Conservation (phyloP, 2,797 vertebrate genomes). For the Girardinus metallicus region DNA sequence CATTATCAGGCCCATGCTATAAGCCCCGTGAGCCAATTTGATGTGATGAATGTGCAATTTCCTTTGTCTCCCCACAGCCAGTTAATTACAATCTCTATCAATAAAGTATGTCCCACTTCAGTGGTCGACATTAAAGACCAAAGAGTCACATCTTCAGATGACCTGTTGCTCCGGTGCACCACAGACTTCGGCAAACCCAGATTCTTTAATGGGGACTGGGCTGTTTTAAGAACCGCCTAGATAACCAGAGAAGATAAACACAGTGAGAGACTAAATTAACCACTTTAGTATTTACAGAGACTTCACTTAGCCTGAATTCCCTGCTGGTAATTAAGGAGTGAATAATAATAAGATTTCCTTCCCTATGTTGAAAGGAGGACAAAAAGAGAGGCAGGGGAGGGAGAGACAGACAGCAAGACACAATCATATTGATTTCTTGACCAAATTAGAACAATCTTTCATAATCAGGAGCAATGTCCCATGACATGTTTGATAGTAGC, state of each 20-base stretch:
- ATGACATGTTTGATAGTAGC: constrained; percentile 38
- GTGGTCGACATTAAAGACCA: constrained; percentile 55
- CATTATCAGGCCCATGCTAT: constrained; percentile 67
- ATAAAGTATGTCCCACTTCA: constrained; percentile 72
- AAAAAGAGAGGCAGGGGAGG: constrained; percentile 17
- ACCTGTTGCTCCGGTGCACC: constrained; percentile 54
- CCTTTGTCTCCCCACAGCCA: constrained; percentile 73
- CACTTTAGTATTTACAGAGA: constrained; percentile 63
- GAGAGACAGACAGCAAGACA: constrained; percentile 31
- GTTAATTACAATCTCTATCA: constrained; percentile 80
- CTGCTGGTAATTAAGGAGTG: constrained; percentile 58
- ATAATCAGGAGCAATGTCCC: constrained; percentile 46
- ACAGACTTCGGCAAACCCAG: constrained; percentile 49
- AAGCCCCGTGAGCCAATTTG: constrained; percentile 72
- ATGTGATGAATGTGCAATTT: constrained; percentile 83
- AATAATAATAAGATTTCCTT: constrained; percentile 56
- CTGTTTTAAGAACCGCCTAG: constrained; percentile 54
- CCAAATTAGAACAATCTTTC: constrained; percentile 55
- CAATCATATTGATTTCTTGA: constrained; percentile 55
- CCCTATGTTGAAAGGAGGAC: constrained; percentile 47
- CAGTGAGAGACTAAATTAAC: constrained; percentile 57
- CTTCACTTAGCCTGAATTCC: constrained; percentile 62
- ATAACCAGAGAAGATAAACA: constrained; percentile 54
- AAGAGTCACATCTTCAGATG: constrained; percentile 60
- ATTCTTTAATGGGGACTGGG: constrained; percentile 51